These are phyloP conservation scores for Ormyrus rosae DNA, from an alignment of 2,888 invertebrate species.

Conservation along the genomic window DNA sequence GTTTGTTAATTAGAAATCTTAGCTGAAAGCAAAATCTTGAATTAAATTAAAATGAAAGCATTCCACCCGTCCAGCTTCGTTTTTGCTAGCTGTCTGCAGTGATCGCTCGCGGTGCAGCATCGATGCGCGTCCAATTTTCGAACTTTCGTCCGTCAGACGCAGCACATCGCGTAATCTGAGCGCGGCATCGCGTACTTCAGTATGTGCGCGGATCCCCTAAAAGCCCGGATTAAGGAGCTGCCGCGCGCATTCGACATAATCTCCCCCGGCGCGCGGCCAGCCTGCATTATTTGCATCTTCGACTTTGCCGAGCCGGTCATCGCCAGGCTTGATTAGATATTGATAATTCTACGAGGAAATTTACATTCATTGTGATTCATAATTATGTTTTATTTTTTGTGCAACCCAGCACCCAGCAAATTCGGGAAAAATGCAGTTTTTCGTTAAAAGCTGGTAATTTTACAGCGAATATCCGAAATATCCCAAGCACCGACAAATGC, in stretches of 20 bases:
- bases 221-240: conserved; percentile 44
- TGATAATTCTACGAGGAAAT: conserved; percentile 21
- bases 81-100: too few relatives aligned
- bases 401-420: too few relatives aligned
- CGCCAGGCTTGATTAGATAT: conserved; percentile 39
- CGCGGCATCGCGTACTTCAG: background rate
- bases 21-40: too few relatives aligned
- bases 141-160: background rate
- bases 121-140: conserved; percentile 3
- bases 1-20: too few relatives aligned
- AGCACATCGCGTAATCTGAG: background rate
- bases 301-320: conserved; percentile 33
- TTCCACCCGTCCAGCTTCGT: too few relatives aligned
- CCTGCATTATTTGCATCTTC: conserved; percentile 51
- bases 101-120: background rate
- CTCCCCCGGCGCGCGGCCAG: conserved; percentile 11
- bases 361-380: conserved; percentile 12
- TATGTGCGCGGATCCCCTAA: background rate
- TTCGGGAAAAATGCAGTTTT: too few relatives aligned
- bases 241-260: conserved; percentile 27
- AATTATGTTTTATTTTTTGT: too few relatives aligned
- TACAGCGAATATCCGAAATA: too few relatives aligned
- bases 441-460: too few relatives aligned
- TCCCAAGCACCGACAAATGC: too few relatives aligned
- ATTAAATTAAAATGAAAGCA: too few relatives aligned